A percentile compares a stretch with the other conserved stretches of the same genome.
Conservation (phyloP, 2,113 vertebrate species). For the Sula dactylatra region DNA sequence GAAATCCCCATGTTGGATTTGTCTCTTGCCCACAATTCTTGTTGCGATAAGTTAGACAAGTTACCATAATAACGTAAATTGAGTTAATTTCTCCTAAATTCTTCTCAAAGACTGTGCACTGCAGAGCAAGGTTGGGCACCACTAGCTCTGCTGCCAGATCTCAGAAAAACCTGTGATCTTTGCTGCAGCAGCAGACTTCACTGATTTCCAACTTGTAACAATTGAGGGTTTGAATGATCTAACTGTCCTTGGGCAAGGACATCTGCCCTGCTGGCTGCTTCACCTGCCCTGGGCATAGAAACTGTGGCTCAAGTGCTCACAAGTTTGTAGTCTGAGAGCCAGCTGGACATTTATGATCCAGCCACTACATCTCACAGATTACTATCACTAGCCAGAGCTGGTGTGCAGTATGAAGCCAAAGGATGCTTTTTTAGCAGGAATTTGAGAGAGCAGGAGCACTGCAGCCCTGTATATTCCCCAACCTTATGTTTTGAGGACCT, state of each 20-base stretch:
- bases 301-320: not conserved
- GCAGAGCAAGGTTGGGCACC: not conserved
- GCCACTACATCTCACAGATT: not conserved
- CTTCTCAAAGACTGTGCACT: not conserved
- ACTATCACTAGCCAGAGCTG: not conserved
- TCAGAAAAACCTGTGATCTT: not conserved
- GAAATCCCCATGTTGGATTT: not conserved
- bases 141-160: not conserved
- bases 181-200: not conserved
- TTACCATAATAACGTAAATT: not conserved
- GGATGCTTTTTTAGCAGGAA: not conserved
- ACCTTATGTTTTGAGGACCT: not conserved
- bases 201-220: not conserved
- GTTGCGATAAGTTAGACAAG: not conserved
- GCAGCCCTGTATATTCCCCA: not conserved
- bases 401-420: not conserved
- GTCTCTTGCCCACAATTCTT: not conserved
- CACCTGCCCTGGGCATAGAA: not conserved
- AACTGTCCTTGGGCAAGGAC: not conserved
- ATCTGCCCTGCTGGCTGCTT: not conserved
- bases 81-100: not conserved
- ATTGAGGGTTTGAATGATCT: not conserved
- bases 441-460: not conserved
- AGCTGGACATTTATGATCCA: not conserved
- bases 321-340: not conserved